A percentile compares a stretch with the other conserved stretches of the same genome.
phyloP scores from a whole-genome alignment of 2,797 vertebrate genomes.

The Varecia variegata region DNA sequence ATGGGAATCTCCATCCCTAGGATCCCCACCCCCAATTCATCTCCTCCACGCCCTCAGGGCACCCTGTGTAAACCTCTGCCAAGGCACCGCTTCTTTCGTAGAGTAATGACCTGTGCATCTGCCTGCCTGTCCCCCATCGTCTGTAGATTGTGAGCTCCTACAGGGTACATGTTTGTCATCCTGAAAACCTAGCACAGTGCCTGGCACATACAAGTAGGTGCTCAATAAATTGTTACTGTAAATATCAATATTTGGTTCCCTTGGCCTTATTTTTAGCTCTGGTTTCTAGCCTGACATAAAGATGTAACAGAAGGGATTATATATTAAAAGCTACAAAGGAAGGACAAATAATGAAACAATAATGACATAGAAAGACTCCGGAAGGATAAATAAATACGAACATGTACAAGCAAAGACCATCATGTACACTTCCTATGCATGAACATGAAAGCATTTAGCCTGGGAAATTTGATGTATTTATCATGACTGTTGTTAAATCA shows the following conservation, averaged over 20 bases:
- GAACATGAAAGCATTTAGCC: background rate
- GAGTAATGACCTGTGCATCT: background rate
- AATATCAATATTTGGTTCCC: background rate
- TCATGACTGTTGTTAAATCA: background rate
- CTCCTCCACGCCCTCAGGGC: background rate
- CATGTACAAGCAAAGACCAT: background rate
- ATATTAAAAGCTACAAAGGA: background rate
- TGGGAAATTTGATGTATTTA: background rate
- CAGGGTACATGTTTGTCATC: background rate
- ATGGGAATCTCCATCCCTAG: background rate
- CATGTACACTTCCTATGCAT: background rate
- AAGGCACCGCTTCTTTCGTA: background rate
- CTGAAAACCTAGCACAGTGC: background rate
- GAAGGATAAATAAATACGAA: background rate
- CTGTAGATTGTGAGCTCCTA: background rate
- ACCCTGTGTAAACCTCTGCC: background rate
- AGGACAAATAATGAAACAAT: background rate
- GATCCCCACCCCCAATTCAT: background rate
- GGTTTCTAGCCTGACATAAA: background rate
- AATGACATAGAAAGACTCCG: background rate
- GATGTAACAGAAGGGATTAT: background rate
- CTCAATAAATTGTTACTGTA: background rate
- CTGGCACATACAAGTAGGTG: background rate
- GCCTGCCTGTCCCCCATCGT: background rate
- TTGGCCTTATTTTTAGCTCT: constrained; percentile 44